A percentile compares a stretch with the other conserved stretches of the same genome.
Conservation (phyloP, 2,888 invertebrate genomes). For the Branchellion lobata region DNA sequence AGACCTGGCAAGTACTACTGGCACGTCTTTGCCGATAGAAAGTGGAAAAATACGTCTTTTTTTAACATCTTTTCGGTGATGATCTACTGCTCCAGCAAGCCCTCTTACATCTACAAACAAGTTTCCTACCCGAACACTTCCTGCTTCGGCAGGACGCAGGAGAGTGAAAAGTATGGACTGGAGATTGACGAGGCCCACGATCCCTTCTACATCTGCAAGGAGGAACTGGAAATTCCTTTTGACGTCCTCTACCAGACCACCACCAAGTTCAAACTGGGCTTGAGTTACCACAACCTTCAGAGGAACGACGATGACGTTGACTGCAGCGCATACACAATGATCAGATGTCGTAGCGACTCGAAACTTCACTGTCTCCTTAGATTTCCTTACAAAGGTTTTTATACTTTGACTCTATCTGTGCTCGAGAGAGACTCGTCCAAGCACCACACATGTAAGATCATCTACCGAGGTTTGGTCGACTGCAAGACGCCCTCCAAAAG, state of each 20-base stretch:
- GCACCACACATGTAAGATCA: neutral
- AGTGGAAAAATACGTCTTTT: slow-evolving; percentile 58
- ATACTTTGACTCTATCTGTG: slow-evolving; percentile 48
- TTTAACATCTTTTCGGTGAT: slow-evolving; percentile 60
- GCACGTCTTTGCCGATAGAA: slow-evolving; percentile 60
- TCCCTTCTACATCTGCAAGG: slow-evolving; percentile 46
- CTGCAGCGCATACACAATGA: slow-evolving; percentile 32
- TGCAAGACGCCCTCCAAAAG: slow-evolving; percentile 44
- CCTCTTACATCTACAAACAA: slow-evolving; percentile 29
- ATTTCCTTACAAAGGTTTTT: slow-evolving; percentile 49
- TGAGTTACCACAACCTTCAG: slow-evolving; percentile 10
- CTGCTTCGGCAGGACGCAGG: slow-evolving; percentile 49
- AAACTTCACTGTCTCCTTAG: slow-evolving; percentile 44
- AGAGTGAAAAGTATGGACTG: slow-evolving; percentile 44
- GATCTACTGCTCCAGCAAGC: slow-evolving; percentile 50
- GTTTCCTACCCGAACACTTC: slow-evolving; percentile 48
- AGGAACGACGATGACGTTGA: slow-evolving; percentile 7
- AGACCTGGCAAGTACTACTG: slow-evolving; percentile 62
- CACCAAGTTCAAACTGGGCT: slow-evolving; percentile 29
- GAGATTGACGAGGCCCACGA: slow-evolving; percentile 46
- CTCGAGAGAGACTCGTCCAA: slow-evolving; percentile 4
- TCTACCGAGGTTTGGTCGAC: slow-evolving; percentile 49
- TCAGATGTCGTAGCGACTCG: slow-evolving; percentile 42
- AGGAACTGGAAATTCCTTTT: slow-evolving; percentile 35
- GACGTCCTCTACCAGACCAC: slow-evolving; percentile 32